Percentiles rank a stretch among this genome's conserved stretches.
Evolutionary conservation across 2,113 vertebrate genomes (phyloP).

Genomic region (Halcyon senegalensis): DNA sequence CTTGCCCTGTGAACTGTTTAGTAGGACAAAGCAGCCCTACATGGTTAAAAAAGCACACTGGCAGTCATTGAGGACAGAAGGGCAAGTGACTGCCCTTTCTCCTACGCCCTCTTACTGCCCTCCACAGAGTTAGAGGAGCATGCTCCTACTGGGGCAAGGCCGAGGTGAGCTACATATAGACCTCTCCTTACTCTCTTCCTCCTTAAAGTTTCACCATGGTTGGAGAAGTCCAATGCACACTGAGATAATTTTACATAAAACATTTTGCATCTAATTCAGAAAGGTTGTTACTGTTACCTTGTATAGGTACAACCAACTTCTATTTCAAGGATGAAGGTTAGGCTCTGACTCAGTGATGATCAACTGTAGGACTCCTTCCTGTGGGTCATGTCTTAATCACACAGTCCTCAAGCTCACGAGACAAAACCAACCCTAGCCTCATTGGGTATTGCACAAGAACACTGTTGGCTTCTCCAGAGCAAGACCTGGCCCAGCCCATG

Average conservation of each 20-base stretch:
- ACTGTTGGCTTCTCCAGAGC: neutral
- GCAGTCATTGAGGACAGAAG: neutral
- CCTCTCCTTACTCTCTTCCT: neutral
- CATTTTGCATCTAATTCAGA: neutral
- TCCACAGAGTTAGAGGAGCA: neutral
- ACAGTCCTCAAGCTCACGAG: neutral
- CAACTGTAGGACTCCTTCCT: neutral
- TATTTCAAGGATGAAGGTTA: neutral
- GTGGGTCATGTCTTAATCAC: neutral
- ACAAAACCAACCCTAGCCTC: neutral
- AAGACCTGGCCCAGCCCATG: neutral
- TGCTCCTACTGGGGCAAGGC: neutral
- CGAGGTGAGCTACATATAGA: neutral
- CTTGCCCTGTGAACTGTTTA: neutral
- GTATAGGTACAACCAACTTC: neutral
- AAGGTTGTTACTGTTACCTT: neutral
- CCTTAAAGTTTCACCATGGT: neutral
- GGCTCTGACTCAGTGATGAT: neutral
- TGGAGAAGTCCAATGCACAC: no score
- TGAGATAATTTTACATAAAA: neutral
- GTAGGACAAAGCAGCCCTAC: neutral
- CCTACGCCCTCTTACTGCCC: neutral
- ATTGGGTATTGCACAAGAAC: neutral
- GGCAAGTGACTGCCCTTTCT: neutral
- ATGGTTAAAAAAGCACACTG: neutral